Conservation (phyloP, 1,140 invertebrate genomes). For the Cephus cinctus region DNA sequence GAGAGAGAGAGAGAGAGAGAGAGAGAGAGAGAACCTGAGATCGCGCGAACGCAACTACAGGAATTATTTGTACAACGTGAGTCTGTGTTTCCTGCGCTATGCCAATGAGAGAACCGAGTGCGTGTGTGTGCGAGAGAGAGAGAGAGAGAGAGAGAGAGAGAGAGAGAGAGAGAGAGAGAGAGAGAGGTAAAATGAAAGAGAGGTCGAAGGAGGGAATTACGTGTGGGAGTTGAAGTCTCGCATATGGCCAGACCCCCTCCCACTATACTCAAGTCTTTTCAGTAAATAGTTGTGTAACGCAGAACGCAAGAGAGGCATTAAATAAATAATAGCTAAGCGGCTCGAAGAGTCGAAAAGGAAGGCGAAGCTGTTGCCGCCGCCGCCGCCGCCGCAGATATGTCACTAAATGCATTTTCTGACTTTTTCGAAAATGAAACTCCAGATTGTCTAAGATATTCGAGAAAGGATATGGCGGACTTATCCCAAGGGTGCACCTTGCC, state of each 20-base stretch:
- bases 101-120: too few relatives aligned
- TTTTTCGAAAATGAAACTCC: too few relatives aligned
- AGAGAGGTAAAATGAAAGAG: background rate
- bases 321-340: slow-evolving; percentile 44
- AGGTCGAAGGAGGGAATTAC: background rate
- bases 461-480: too few relatives aligned
- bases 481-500: slow-evolving; percentile 32
- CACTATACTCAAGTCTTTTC: slow-evolving; percentile 19
- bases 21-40: too few relatives aligned
- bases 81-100: too few relatives aligned
- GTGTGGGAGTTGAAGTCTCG: slow-evolving; percentile 35
- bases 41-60: too few relatives aligned
- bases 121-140: too few relatives aligned
- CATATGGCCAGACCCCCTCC: slow-evolving; percentile 31
- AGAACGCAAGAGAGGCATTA: slow-evolving; percentile 45
- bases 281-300: slow-evolving; percentile 49
- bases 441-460: too few relatives aligned
- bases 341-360: slow-evolving; percentile 18
- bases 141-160: too few relatives aligned
- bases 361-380: slow-evolving; percentile 2
- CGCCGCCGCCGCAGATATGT: background rate
- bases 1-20: too few relatives aligned
- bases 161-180: background rate
- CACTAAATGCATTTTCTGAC: background rate
- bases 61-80: too few relatives aligned